A percentile compares a stretch with the other conserved stretches of the same genome.
These are phyloP conservation scores for Eupeodes latifasciatus DNA, from an alignment of 2,888 invertebrate genomes.

Conservation along the genomic window DNA sequence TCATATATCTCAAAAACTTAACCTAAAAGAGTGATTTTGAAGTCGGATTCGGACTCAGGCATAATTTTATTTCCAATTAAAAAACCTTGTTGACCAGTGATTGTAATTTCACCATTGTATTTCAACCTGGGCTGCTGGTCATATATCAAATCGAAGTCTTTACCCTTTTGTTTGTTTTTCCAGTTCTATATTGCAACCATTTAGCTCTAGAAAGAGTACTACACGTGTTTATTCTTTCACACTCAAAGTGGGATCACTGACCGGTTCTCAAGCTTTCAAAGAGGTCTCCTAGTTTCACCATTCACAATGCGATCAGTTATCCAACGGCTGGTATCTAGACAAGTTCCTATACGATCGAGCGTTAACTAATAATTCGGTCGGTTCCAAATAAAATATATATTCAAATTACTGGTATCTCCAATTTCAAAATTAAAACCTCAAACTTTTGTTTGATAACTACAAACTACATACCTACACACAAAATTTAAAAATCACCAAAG, in stretches of 20 bases:
- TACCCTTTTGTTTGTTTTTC: too few species aligned
- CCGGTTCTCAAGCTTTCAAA: conserved; percentile 1
- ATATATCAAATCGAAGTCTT: too few species aligned
- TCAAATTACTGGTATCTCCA: conserved; percentile 11
- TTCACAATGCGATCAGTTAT: conserved; percentile 49
- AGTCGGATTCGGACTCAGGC: too few species aligned
- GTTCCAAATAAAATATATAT: background rate
- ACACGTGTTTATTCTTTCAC: background rate
- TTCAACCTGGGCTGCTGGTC: too few species aligned
- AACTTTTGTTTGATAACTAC: conserved; percentile 14
- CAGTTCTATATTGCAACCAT: background rate
- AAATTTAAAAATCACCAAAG: background rate
- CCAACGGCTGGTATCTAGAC: conserved; percentile 54
- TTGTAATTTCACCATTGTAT: too few species aligned
- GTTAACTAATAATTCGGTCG: conserved; percentile 6
- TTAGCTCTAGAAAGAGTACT: background rate
- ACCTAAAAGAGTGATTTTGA: too few species aligned
- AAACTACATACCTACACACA: background rate
- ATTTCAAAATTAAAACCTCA: conserved; percentile 20
- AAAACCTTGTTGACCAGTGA: too few species aligned
- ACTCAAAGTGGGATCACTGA: conserved; percentile 14
- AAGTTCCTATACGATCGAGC: conserved; percentile 35
- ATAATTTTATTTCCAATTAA: too few species aligned
- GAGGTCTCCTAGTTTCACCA: background rate
- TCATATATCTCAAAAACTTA: too few species aligned